Evolutionary conservation across 2,888 invertebrate genomes (phyloP).

Genomic region (Coelogynopora nodosa): DNA sequence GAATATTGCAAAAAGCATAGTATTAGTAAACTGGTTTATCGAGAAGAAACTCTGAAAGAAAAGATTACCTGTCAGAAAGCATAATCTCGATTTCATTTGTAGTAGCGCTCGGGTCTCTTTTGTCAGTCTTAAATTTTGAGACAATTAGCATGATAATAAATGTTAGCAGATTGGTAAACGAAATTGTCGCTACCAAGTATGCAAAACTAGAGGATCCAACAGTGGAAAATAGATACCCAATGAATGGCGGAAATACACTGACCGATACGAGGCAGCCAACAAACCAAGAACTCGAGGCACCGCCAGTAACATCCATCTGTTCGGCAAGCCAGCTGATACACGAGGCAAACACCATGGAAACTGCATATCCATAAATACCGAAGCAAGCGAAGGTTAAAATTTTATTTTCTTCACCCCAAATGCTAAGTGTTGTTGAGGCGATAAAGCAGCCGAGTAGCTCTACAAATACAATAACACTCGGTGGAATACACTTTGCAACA

Average conservation of each 20-base stretch:
- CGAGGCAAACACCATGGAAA: not conserved
- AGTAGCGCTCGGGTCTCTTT: not conserved
- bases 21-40: too few relatives aligned
- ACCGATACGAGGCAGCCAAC: not conserved
- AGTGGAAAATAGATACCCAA: not conserved
- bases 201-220: not conserved
- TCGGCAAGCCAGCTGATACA: constrained; percentile 22
- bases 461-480: not conserved
- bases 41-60: too few relatives aligned
- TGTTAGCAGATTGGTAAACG: not conserved
- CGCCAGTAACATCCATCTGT: not conserved
- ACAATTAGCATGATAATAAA: not conserved
- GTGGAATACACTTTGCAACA: not conserved
- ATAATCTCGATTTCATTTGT: not conserved
- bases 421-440: not conserved
- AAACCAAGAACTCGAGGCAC: not conserved
- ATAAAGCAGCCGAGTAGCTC: not conserved
- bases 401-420: constrained; percentile 21
- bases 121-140: not conserved
- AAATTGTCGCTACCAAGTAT: not conserved
- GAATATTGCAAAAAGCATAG: too few relatives aligned
- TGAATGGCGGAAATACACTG: constrained; percentile 35
- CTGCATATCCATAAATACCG: not conserved
- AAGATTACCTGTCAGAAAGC: too few relatives aligned
- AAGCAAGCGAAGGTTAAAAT: not conserved